phyloP scores from a whole-genome alignment of 2,113 vertebrate genomes.

The Oenanthe melanoleuca region DNA sequence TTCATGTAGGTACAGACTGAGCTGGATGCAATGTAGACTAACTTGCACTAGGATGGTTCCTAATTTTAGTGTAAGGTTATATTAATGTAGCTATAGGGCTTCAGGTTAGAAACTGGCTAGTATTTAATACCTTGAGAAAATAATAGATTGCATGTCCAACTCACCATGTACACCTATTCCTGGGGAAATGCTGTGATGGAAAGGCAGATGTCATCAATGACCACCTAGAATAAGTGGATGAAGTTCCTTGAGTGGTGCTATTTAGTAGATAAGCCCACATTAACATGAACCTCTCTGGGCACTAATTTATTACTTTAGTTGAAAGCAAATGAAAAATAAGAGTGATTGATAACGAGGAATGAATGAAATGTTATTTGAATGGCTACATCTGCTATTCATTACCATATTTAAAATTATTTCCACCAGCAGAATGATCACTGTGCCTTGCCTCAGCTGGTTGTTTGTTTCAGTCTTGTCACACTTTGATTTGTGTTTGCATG shows the following conservation, averaged over 20 bases:
- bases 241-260: background rate
- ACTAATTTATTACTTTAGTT: background rate
- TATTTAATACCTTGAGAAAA: background rate
- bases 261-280: background rate
- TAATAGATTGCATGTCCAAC: background rate
- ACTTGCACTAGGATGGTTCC: background rate
- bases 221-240: background rate
- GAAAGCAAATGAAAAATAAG: constrained; percentile 17
- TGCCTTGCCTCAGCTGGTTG: background rate
- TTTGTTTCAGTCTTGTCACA: constrained; percentile 19
- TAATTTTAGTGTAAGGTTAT: background rate
- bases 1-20: background rate
- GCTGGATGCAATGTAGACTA: background rate
- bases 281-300: background rate
- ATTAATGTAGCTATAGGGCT: background rate
- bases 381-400: background rate
- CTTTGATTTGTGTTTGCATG: constrained; percentile 18
- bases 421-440: background rate
- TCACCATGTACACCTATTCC: fast-evolving
- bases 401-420: constrained; percentile 6
- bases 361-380: constrained; percentile 1
- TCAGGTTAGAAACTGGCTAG: background rate
- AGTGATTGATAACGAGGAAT: background rate
- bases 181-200: background rate
- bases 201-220: background rate